Evolutionary conservation across 1,140 invertebrate species (phyloP), one percentile per base, ranked within the genome.

Genomic region (Drosophila yakuba): DNA sequence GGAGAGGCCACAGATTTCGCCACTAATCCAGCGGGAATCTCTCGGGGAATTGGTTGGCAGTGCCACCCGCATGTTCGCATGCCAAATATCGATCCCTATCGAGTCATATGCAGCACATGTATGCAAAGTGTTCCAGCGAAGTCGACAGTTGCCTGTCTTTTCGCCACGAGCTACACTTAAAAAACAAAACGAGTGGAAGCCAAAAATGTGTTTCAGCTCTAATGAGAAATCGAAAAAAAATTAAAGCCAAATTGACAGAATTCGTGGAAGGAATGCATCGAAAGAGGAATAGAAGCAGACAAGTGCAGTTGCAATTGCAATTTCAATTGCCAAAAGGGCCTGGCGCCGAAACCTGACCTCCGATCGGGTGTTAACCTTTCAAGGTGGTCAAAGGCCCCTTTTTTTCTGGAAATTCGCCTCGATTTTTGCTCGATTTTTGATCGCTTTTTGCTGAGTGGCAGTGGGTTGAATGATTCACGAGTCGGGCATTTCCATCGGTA

Each of bases 271-370:
- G 11, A 68, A 14, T 32, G 10, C 6, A 17, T 20, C n/a, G 54
- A 3, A 63, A 6, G 14, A 36, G 14, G 14, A 6, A 10, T 15
- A 28, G 25, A 56, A 2, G 10, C 17, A 12, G 14, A 52, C 32
- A 54, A 43, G 28, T 39, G 25, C 48, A 38, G 35, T 0, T 43
- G 32, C 43, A 47, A 41, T 28, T 45, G 72, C 23, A 23, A 23
- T 23, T 23, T 35, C 48, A 38, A 39, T 28, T 28, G 23, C 11
- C 23, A 44, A 17, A 17, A 50, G 61, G 61, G 54, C 52, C 55
- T 75, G 73, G 73, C 73, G 73, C 73, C 73, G 73, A 76, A 76
- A 76, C 72, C 73, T 76, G 73, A 76, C 73, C 73, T 75, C 41
- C 47, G 20, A 25, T 66, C 60, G 72, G 73, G 41, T 76, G 59